Base-by-base conservation (phyloP, 2,888 invertebrate species). In the Thymelicus lineola region DNA sequence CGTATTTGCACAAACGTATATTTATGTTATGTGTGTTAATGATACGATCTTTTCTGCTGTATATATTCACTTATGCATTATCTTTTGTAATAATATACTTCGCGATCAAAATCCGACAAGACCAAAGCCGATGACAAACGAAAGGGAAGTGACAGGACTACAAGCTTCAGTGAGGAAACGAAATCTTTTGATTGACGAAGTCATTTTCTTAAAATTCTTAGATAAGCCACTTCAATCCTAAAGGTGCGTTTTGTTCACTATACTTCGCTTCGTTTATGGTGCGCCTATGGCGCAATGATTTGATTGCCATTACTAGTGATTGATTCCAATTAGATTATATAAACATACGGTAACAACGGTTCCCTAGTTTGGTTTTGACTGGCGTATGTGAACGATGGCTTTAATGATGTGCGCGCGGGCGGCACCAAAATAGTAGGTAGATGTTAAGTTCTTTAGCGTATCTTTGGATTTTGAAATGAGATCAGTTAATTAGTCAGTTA, bases 281-380 rank as follows among this genome's bases (percentile, higher is more conserved):
- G 55, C 53, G 76, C 28, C 42, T 42, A 50, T 59, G 60, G n/a
- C 42, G 66, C 60, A 66, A 66, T 60, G 28, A 12, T 48, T 61
- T 50, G 60, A 66, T 58, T 66, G 46, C 58, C 6, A 50, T 48
- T 58, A 36, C 65, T 5, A 17, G 15, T 58, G 65, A 66, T 66
- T 53, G 66, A 66, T 66, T 50, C 66, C 66, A 66, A 66, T 60
- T 60, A 66, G 59, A 48, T 60, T 50, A 53, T 38, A 28, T 66
- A 66, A 60, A 60, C 60, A 60, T 42, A 48, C 46, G n/a, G 36
- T 64, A 64, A 64, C 20, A 20, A 6, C 42, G 42, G 5, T 15
- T 63, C 63, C 59, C 62, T 60, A 62, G 46, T 64, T 55, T 53
- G 62, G 66, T 64, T 65, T 69, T 72, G 72, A 60, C 59, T 38